These are phyloP conservation scores for Poecilia gillii DNA, from an alignment of 2,797 vertebrate genomes.

Conservation along the genomic window DNA sequence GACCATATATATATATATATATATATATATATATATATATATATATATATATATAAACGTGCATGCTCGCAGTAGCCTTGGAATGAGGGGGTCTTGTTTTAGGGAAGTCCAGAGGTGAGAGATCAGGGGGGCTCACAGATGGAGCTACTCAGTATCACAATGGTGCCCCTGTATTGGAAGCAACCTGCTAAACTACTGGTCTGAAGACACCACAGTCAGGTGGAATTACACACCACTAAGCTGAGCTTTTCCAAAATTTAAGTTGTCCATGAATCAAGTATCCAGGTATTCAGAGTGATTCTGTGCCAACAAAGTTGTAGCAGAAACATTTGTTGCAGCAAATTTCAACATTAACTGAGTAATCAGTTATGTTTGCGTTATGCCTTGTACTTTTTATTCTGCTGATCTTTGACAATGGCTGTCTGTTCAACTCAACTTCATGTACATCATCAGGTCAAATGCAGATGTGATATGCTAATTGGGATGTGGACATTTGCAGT, in stretches of 20 bases:
- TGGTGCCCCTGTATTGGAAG: not conserved
- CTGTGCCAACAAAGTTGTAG: not conserved
- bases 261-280: not conserved
- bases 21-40: constrained; percentile 20
- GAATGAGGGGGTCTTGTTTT: not conserved
- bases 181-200: not conserved
- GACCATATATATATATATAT: too few species aligned
- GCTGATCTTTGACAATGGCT: not conserved
- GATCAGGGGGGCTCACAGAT: not conserved
- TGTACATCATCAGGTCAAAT: not conserved
- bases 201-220: not conserved
- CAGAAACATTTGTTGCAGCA: not conserved
- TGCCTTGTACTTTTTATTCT: constrained; percentile 2
- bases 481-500: not conserved
- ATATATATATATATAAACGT: not conserved
- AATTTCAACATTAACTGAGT: not conserved
- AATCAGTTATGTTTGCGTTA: not conserved
- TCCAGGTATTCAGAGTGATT: not conserved
- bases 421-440: not conserved
- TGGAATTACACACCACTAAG: not conserved
- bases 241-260: not conserved
- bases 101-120: constrained; percentile 16
- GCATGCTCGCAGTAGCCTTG: not conserved
- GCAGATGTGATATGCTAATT: not conserved
- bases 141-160: not conserved